Evolutionary conservation across 2,797 vertebrate species (phyloP).

Genomic region (Takifugu rubripes): DNA sequence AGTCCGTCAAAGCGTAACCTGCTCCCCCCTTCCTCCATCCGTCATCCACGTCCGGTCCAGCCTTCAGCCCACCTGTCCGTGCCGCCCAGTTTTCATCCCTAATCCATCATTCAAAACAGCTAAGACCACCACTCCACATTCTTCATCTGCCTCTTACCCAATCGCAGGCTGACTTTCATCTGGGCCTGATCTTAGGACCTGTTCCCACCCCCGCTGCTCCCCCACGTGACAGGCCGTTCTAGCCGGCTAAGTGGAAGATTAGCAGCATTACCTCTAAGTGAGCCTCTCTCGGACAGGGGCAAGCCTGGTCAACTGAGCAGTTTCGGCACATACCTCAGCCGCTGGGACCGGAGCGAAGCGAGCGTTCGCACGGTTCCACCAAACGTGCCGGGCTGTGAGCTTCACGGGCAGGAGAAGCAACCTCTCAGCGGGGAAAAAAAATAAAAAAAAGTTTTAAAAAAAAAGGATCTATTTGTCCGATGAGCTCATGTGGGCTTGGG

Average conservation of each 20-base stretch:
- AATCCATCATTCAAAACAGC: constrained; percentile 41
- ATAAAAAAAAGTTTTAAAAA: not conserved
- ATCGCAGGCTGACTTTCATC: constrained; percentile 21
- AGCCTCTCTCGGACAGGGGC: constrained; percentile 27
- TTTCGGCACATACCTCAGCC: constrained; percentile 30
- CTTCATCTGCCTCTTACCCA: constrained; percentile 19
- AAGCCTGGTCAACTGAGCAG: constrained; percentile 57
- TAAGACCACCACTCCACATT: constrained; percentile 18
- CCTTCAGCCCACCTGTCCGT: constrained; percentile 29
- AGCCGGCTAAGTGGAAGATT: constrained; percentile 67
- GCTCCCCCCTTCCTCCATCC: constrained; percentile 13
- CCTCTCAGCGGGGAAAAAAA: not conserved
- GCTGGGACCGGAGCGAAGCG: constrained; percentile 30
- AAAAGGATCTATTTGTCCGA: not conserved
- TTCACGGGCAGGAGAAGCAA: constrained; percentile 5
- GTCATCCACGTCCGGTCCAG: constrained; percentile 5
- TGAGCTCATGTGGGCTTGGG: not conserved
- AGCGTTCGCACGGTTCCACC: constrained; percentile 7
- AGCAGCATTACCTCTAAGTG: constrained; percentile 60
- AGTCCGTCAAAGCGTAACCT: too few relatives aligned
- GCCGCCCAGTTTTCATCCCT: constrained; percentile 20
- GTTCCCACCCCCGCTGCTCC: constrained; percentile 5
- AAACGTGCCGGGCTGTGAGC: constrained; percentile 10
- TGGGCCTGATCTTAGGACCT: constrained; percentile 26
- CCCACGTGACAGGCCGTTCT: constrained; percentile 54